Percentiles rank a stretch among this genome's conserved stretches.
phyloP scores from a whole-genome alignment of 2,113 vertebrate species.

The Oncorhynchus mykiss region DNA sequence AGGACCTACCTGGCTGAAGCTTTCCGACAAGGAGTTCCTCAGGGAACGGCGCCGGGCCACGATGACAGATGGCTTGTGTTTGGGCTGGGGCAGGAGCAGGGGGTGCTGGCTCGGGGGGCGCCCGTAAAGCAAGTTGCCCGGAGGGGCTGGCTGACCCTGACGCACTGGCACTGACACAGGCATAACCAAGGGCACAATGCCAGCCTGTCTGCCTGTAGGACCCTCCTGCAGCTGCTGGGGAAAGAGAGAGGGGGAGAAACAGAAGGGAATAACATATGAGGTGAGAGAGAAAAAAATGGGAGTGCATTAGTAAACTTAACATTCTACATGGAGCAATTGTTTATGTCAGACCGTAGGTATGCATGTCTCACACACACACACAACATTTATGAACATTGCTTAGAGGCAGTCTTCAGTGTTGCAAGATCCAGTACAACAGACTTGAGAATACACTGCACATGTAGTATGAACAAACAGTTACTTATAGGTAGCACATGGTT shows the following conservation, averaged over 20 bases:
- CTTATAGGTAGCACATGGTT: not conserved
- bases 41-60: constrained; percentile 89
- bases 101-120: constrained; percentile 55
- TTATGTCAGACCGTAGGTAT: not conserved
- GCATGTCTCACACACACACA: too few species aligned
- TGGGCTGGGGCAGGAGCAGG: constrained; percentile 57
- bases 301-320: not conserved
- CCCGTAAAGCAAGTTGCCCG: constrained; percentile 63
- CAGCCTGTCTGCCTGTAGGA: constrained; percentile 67
- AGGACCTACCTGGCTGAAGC: constrained; percentile 38
- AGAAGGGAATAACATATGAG: not conserved
- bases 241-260: not conserved
- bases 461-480: not conserved
- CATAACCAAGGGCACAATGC: constrained; percentile 91
- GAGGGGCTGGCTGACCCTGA: constrained; percentile 64
- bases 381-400: not conserved
- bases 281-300: not conserved
- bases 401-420: not conserved
- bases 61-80: constrained; percentile 88
- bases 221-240: constrained; percentile 49
- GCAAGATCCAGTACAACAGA: not conserved
- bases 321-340: not conserved
- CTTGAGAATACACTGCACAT: not conserved
- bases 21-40: constrained; percentile 75
- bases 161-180: constrained; percentile 95